These are phyloP conservation scores for Nasonovia ribisnigri DNA, from an alignment of 2,888 invertebrate genomes.

Conservation along the genomic window DNA sequence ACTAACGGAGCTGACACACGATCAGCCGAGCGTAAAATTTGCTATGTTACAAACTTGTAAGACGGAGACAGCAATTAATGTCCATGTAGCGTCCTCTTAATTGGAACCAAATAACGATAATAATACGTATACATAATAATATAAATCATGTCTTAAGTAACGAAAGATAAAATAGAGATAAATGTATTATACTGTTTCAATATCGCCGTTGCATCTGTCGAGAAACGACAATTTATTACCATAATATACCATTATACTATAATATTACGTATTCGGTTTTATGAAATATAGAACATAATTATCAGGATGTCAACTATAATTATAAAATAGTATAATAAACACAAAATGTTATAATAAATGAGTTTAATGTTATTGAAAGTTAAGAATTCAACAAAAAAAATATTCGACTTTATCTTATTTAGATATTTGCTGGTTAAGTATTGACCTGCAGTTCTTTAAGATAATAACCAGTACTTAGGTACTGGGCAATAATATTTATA, in stretches of 20 bases:
- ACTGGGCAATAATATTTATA: background rate
- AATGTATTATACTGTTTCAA: background rate
- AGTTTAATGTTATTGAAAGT: background rate
- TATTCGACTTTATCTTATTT: background rate
- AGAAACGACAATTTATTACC: background rate
- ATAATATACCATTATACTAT: background rate
- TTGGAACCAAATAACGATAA: background rate
- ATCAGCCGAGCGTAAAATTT: no score
- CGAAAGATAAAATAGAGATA: background rate
- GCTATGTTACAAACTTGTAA: no score
- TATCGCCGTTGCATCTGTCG: background rate
- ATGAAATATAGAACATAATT: background rate
- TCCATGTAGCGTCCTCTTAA: background rate
- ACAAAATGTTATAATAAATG: background rate
- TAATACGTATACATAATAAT: background rate
- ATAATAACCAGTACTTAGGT: background rate
- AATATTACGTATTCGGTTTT: background rate
- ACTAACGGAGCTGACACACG: no score
- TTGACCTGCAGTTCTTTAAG: background rate
- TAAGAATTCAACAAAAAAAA: background rate
- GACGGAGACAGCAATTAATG: no score
- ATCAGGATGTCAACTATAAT: background rate
- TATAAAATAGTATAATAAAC: background rate
- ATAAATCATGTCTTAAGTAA: no score
- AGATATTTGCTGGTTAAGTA: background rate